phyloP scores from a whole-genome alignment of 1,140 invertebrate species.

The Drosophila jambulina region DNA sequence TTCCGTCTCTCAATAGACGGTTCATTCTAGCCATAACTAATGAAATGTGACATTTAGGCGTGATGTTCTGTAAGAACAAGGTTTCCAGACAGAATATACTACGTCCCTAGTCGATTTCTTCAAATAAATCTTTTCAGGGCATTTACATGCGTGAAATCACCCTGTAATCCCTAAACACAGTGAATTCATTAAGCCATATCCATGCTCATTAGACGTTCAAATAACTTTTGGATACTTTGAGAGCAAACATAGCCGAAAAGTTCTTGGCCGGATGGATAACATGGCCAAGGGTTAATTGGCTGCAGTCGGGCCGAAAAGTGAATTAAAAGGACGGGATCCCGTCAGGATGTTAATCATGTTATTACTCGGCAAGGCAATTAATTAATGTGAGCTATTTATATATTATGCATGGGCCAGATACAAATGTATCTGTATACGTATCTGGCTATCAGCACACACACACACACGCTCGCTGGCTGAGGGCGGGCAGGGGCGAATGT shows the following conservation, averaged over 20 bases:
- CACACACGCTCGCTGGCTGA: neutral
- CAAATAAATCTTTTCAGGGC: neutral
- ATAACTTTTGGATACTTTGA: slow-evolving; percentile 64
- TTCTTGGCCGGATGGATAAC: slow-evolving; percentile 41
- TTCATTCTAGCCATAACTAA: neutral
- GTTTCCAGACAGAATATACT: neutral
- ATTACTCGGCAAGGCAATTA: slow-evolving; percentile 76
- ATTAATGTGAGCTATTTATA: slow-evolving; percentile 80
- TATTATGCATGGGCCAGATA: slow-evolving; percentile 63
- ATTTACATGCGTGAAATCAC: slow-evolving; percentile 9
- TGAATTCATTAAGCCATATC: slow-evolving; percentile 44
- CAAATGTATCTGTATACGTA: slow-evolving; percentile 61
- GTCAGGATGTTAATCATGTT: slow-evolving; percentile 70
- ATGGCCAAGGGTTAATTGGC: slow-evolving; percentile 70
- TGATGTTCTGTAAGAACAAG: no score
- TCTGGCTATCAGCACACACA: slow-evolving; percentile 43
- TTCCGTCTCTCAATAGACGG: no score
- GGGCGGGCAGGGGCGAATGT: slow-evolving; percentile 43
- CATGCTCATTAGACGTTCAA: slow-evolving; percentile 52
- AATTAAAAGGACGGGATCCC: slow-evolving; percentile 35
- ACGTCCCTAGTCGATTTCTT: neutral
- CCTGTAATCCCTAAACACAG: slow-evolving; percentile 2
- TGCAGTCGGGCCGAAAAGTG: slow-evolving; percentile 49
- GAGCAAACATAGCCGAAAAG: slow-evolving; percentile 52
- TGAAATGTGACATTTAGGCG: neutral